Evolutionary conservation across 35 echinoderm and acorn worm genomes (phyloP).

Genomic region (Ophioderma brevispina): DNA sequence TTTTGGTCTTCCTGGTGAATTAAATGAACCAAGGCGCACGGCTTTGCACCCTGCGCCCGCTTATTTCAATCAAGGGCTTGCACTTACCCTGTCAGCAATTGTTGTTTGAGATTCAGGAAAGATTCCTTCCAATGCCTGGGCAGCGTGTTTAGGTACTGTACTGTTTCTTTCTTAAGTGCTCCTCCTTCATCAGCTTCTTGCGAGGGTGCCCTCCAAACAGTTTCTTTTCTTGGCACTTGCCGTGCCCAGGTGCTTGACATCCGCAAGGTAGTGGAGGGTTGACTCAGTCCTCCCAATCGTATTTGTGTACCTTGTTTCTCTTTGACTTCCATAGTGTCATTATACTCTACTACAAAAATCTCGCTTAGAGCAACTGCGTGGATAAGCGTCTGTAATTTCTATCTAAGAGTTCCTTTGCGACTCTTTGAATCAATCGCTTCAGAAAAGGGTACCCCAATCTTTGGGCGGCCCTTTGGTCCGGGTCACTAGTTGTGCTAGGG

Average conservation of each 20-base stretch:
- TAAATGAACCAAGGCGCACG: too few species aligned
- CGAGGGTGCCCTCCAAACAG: conserved; percentile 77
- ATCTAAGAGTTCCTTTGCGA: conserved; percentile 52
- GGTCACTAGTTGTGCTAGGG: conserved; percentile 64
- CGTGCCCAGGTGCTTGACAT: conserved; percentile 56
- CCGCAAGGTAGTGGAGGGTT: background rate
- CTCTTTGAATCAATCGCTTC: conserved; percentile 43
- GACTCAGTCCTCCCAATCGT: conserved; percentile 53
- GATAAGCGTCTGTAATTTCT: conserved; percentile 66
- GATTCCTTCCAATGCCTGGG: conserved; percentile 64
- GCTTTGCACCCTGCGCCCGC: too few species aligned
- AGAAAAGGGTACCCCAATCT: conserved; percentile 62
- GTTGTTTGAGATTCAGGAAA: conserved; percentile 62
- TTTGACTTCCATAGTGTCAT: conserved; percentile 46
- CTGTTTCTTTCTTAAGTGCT: conserved; percentile 66
- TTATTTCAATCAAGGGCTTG: too few species aligned
- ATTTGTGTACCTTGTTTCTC: conserved; percentile 69
- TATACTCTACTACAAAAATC: too few species aligned
- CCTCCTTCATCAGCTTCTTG: conserved; percentile 64
- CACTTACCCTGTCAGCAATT: conserved; percentile 74
- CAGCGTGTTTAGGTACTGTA: conserved; percentile 60
- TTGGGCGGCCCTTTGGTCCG: conserved; percentile 57
- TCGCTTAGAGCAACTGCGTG: conserved; percentile 35
- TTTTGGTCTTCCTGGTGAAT: too few species aligned
- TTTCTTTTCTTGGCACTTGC: conserved; percentile 48